Base-by-base conservation (phyloP, 2,888 invertebrate species). In the Scrobipalpa costella region DNA sequence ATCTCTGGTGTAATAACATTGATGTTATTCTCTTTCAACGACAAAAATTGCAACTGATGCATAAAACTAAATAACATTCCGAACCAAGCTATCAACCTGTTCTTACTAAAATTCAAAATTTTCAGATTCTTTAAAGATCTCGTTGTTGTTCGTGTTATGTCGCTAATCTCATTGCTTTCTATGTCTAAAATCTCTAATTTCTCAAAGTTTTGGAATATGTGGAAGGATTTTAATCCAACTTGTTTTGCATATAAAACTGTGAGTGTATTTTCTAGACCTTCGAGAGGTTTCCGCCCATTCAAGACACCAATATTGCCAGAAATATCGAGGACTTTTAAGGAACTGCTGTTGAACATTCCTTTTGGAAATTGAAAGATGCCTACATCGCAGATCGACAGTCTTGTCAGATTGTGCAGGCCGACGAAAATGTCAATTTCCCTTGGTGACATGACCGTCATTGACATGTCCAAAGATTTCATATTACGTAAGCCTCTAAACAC, bases 71-170 rank as follows among this genome's bases (percentile, higher is more conserved):
- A 92, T 0, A 83, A 77, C 0, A 79, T 76, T 0, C 70, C 69
- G n/a, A 89, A 90, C 94, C 94, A 94, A 0, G 92, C 85, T 0
- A 80, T 83, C 0, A 94, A 74, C 66, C 92, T 86, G 67, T 95
- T 95, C 0, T 81, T 81, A 13, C 85, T 86, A 6, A 94, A 74
- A 70, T 93, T 91, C 0, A 94, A 72, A 0, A 92, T 73, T 68
- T 89, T 79, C 21, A 94, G 71, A 5, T 77, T 85, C 0, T 21
- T 66, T n/a, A 94, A 66, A 0, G 78, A 74, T 0, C 66, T 57
- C 11, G 92, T 86, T 0, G 82, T 71, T 0, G 74, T 64, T 0
- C 68, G 27, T 0, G 74, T 71, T 0, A 94, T 27, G 0, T 57
- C 36, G 3, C 71, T 75, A 0, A 94, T 89, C 68, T 93, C 92